Base-by-base conservation (phyloP, 2,888 invertebrate species). In the Ceraclea dissimilis region DNA sequence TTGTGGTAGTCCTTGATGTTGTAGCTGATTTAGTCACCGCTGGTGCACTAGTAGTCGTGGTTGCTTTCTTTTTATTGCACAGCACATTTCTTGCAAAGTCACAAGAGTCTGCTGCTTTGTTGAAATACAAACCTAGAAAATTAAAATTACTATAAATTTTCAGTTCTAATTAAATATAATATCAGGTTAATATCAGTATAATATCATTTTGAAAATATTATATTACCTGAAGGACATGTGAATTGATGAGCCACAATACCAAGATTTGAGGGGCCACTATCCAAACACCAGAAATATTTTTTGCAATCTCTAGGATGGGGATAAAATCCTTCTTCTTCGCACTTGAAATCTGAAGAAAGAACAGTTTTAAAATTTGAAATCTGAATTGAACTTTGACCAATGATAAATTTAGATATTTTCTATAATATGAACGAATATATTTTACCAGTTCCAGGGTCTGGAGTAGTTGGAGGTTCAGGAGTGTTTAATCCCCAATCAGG, bases 221-320 rank as follows among this genome's bases (percentile, higher is more conserved):
- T 26, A 43, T 70, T 73, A 86, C 87, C 88, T 56, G 93, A 91
- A 2, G 94, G 94, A 67, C 94, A 94, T 0, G 93, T 94, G 69
- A 94, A 94, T 68, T 90, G 89, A 75, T 94, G 92, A 0, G 92
- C 93, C 2, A 94, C 89, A 50, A 94, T 87, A 60, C 93, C 94
- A 17, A 92, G 79, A 66, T 92, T 89, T 0, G 93, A 90, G 1
- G 93, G 88, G 2, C 91, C 91, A 65, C 87, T 90, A 68, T 92
- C 92, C 62, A 94, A 75, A 68, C 94, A 94, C 93, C 94, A 94
- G 75, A 90, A 94, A 68, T 94, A 94, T 69, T 93, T 93, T 70
- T 93, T 92, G 71, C 94, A 94, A 71, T 94, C 93, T 43, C 90
- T 82, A 0, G 93, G 93, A 73, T 94, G 93, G 16, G 86, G 85